These are phyloP conservation scores for Neoascia interrupta DNA, from an alignment of 2,888 invertebrate genomes.

Conservation along the genomic window DNA sequence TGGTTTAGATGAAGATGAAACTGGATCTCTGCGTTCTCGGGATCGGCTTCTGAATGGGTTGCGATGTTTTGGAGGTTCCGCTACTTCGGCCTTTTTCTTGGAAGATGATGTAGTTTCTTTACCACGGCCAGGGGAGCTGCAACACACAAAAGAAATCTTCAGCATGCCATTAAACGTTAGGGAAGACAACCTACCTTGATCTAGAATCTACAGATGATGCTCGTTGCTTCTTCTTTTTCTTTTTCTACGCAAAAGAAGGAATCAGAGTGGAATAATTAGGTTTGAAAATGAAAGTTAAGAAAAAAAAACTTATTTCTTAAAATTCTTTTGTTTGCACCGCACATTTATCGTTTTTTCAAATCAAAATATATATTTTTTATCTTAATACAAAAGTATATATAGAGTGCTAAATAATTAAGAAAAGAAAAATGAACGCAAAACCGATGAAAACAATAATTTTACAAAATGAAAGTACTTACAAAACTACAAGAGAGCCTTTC, in stretches of 20 bases:
- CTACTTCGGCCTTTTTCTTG: constrained; percentile 51
- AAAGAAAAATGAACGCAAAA: constrained; percentile 72
- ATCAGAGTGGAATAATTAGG: constrained; percentile 63
- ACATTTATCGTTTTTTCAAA: constrained; percentile 44
- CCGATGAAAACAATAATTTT: constrained; percentile 70
- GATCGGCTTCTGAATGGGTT: constrained; percentile 76
- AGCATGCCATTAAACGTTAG: background rate
- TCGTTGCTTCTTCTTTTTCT: constrained; percentile 82
- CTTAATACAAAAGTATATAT: constrained; percentile 42
- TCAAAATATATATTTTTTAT: constrained; percentile 46
- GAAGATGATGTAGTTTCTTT: constrained; percentile 48
- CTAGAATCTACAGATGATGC: constrained; percentile 81
- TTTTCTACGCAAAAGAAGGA: constrained; percentile 72
- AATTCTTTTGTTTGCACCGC: constrained; percentile 63
- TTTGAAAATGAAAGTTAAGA: constrained; percentile 2
- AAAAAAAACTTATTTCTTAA: constrained; percentile 44
- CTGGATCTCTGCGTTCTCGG: constrained; percentile 71
- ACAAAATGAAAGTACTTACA: constrained; percentile 80
- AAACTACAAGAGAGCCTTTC: constrained; percentile 80
- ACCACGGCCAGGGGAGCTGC: constrained; percentile 72
- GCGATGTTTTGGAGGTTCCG: constrained; percentile 57
- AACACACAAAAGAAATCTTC: constrained; percentile 8
- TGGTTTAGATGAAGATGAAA: constrained; percentile 51
- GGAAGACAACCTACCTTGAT: constrained; percentile 80
- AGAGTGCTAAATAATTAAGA: constrained; percentile 58